Base-by-base conservation (phyloP, 1,140 invertebrate species). In the Drosophila elegans region DNA sequence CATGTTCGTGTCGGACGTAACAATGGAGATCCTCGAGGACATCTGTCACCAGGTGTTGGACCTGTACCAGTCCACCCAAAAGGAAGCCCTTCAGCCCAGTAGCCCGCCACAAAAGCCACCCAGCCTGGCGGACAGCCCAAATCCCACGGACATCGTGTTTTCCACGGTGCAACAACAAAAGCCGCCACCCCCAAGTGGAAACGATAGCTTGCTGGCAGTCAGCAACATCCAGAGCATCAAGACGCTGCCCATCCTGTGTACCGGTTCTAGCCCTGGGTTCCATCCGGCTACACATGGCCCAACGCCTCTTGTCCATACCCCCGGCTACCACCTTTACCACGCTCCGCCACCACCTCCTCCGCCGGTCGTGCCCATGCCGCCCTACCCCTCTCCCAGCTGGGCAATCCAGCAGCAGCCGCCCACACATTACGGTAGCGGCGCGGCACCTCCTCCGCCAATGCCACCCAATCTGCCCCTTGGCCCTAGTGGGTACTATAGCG, bases 11-110 rank as follows among this genome's bases (percentile, higher is more conserved):
- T 85, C 90, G 2, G 98, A 98, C 91, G 96, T 99, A n/a, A 97
- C 97, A 0, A 97, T 98, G 95, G 98, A 99, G 90, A 93, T 99
- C 25, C 93, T 99, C 56, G 98, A 99, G 95, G 98, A 98, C 93
- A 98, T 99, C 78, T 99, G 98, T 90, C 98, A 99, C 93, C 98
- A 99, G 94, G 95, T 95, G 6, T 92, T 98, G 54, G 97, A 98
- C 93, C 92, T 97, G 45, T 97, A 97, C 93, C 96, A 96, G 16
- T 94, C 95, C 90, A 94, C 95, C 9, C 94, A 95, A 74, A 93
- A 93, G 46, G 74, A 92, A 5, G 61, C 56, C 2, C 90, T 92
- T 29, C 91, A 93, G 27, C 93, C 94, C 3, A 94, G 94, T 73
- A 95, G 95, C 68, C 95, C 95, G 57, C 95, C 95, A 1, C 91